Conservation (phyloP, 2,888 invertebrate genomes). For the Trichogramma dendrolimi region DNA sequence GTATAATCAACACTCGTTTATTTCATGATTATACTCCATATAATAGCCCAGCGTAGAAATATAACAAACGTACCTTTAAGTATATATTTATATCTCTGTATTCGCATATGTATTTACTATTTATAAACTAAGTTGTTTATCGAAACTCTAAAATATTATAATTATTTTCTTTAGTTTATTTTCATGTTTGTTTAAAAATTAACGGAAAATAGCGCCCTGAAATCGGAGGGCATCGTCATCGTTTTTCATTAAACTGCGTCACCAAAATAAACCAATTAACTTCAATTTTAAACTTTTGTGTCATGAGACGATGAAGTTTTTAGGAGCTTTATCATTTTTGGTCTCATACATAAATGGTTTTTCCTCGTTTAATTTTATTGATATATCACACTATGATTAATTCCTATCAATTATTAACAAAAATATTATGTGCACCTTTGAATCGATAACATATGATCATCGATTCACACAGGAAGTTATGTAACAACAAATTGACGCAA, state of each 20-base stretch:
- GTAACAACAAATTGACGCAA: constrained; percentile 29
- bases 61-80: constrained; percentile 47
- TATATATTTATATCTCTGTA: constrained; percentile 31
- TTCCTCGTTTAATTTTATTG: too few species aligned
- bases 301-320: too few species aligned
- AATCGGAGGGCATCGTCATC: constrained; percentile 30
- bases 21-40: constrained; percentile 43
- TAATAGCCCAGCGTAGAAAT: constrained; percentile 51
- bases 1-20: constrained; percentile 48
- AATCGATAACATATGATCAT: constrained; percentile 9
- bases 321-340: too few species aligned
- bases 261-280: constrained; percentile 7
- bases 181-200: constrained; percentile 27
- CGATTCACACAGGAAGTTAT: constrained; percentile 25
- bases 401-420: too few species aligned
- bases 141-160: constrained; percentile 38
- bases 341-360: too few species aligned
- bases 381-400: too few species aligned
- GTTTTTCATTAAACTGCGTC: constrained; percentile 28
- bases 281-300: too few species aligned
- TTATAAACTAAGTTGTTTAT: constrained; percentile 47
- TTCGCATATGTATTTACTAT: constrained; percentile 49
- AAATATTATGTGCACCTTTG: too few species aligned
- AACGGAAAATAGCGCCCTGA: constrained; percentile 45
- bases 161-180: constrained; percentile 29